Evolutionary conservation across 2,888 invertebrate genomes (phyloP).

Genomic region (Cephus pulcher): DNA sequence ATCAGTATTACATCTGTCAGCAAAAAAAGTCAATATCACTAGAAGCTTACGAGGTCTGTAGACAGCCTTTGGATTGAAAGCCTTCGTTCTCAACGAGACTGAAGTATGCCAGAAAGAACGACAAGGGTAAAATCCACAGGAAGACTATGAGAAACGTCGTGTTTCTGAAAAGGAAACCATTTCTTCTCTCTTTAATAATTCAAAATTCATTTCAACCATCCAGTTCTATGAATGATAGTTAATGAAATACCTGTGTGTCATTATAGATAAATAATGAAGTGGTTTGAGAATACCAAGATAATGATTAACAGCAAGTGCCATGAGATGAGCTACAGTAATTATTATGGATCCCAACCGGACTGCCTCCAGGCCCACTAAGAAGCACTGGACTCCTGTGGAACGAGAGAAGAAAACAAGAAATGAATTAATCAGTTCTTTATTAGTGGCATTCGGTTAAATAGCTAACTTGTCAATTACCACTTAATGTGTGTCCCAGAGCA

Average conservation of each 20-base stretch:
- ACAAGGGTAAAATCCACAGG: constrained; percentile 71
- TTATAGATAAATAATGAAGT: constrained; percentile 73
- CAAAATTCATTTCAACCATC: neutral
- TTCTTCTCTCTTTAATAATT: neutral
- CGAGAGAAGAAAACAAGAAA: neutral
- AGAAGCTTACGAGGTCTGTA: constrained; percentile 27
- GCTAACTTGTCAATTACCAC: constrained; percentile 22
- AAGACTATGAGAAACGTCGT: constrained; percentile 68
- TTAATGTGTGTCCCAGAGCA: constrained; percentile 42
- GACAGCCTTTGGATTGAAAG: constrained; percentile 57
- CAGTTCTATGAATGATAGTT: neutral
- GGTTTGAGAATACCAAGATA: constrained; percentile 75
- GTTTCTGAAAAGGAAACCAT: constrained; percentile 49
- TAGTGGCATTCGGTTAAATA: no score
- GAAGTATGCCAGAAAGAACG: constrained; percentile 69
- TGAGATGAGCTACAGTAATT: constrained; percentile 73
- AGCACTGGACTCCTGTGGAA: constrained; percentile 41
- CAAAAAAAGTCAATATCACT: no score
- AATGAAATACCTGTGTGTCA: constrained; percentile 63
- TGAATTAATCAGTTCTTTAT: no score
- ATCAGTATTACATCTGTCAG: neutral
- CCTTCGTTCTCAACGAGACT: constrained; percentile 67
- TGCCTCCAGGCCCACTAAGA: constrained; percentile 62
- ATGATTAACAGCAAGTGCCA: constrained; percentile 75
- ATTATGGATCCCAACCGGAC: constrained; percentile 72